A percentile compares a stretch with the other conserved stretches of the same genome.
phyloP scores from a whole-genome alignment of 2,888 invertebrate genomes.

The Amblyteles armatorius region DNA sequence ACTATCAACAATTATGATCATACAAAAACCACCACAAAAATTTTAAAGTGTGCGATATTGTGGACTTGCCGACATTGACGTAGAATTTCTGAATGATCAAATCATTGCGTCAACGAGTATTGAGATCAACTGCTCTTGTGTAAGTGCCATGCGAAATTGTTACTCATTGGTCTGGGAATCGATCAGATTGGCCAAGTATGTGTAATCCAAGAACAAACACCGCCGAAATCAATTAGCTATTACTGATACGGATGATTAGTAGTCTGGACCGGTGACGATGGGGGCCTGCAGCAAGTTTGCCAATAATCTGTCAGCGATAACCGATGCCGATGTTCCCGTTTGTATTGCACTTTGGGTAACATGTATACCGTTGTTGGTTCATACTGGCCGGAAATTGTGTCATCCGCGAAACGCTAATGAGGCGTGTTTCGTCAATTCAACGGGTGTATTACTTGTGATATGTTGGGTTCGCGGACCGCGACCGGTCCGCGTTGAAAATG shows the following conservation, averaged over 20 bases:
- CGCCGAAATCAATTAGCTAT: neutral
- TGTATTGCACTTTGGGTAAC: neutral
- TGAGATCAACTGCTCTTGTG: neutral
- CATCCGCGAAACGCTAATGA: neutral
- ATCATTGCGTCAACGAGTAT: neutral
- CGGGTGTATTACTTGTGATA: neutral
- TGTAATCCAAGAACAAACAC: neutral
- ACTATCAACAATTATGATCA: neutral
- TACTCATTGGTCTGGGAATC: neutral
- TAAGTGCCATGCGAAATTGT: neutral
- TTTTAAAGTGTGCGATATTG: neutral
- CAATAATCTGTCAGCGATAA: conserved; percentile 15
- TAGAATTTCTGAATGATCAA: neutral
- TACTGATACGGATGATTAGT: neutral
- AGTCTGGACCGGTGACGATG: neutral
- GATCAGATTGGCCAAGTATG: neutral
- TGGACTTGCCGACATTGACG: neutral
- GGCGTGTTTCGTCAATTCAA: conserved; percentile 9
- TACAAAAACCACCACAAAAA: neutral
- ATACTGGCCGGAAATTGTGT: neutral
- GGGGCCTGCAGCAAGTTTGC: neutral
- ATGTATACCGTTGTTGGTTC: neutral
- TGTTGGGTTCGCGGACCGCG: conserved; percentile 30
- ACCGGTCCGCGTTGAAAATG: conserved; percentile 35
- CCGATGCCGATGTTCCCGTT: neutral